Percentiles rank a stretch among this genome's conserved stretches.
Evolutionary conservation across 2,888 invertebrate species (phyloP).

Genomic region (Geophilus truncorum): DNA sequence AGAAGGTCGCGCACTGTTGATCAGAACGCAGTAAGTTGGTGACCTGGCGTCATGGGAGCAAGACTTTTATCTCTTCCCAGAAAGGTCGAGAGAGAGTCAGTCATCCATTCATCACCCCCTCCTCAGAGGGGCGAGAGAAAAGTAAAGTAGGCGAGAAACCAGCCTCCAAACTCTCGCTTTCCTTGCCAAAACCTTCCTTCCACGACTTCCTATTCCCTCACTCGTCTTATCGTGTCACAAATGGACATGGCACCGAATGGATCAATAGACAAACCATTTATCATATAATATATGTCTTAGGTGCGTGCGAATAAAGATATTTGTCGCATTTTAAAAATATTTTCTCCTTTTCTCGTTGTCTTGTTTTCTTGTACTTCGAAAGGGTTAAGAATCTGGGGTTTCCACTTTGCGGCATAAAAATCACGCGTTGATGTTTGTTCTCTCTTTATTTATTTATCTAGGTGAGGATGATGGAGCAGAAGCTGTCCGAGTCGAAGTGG

Average conservation of each 20-base stretch:
- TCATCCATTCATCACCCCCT: neutral
- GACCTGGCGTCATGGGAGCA: conserved; percentile 15
- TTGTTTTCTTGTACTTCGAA: too few relatives aligned
- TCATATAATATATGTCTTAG: neutral
- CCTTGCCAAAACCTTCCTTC: too few relatives aligned
- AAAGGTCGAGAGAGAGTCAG: conserved; percentile 6
- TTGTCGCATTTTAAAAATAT: neutral
- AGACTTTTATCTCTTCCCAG: neutral
- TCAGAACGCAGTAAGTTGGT: conserved; percentile 17
- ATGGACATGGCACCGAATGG: neutral
- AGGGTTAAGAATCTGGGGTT: too few relatives aligned
- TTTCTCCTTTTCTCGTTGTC: neutral
- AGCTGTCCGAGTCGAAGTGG: conserved; percentile 49
- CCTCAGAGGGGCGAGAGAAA: neutral
- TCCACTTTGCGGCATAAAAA: too few relatives aligned
- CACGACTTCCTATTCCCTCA: neutral
- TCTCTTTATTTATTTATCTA: conserved; percentile 40
- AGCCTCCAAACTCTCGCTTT: neutral
- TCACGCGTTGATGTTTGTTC: neutral
- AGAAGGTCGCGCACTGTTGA: conserved; percentile 13
- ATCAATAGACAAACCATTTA: conserved; percentile 19
- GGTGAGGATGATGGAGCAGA: conserved; percentile 54
- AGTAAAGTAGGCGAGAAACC: conserved; percentile 4
- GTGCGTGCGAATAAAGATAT: neutral
- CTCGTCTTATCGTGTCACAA: conserved; percentile 1